phyloP scores from a whole-genome alignment of 2,113 vertebrate species.

The Aspidoscelis tigris region DNA sequence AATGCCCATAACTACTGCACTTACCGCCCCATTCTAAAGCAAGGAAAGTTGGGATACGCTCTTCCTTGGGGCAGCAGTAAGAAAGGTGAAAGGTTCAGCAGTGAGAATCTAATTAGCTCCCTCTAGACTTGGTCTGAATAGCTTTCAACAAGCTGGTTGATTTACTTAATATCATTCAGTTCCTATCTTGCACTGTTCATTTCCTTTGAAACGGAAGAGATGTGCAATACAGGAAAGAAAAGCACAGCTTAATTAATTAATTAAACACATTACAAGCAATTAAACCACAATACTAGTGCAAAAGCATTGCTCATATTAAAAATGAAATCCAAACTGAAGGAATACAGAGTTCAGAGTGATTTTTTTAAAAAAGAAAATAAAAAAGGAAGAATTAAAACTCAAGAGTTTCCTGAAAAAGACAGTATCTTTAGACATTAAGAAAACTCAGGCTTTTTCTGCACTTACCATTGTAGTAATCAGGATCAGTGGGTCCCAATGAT shows the following conservation, averaged over 20 bases:
- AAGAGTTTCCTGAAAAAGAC: too few relatives aligned
- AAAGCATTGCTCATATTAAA: too few relatives aligned
- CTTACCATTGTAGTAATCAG: too few relatives aligned
- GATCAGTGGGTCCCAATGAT: too few relatives aligned
- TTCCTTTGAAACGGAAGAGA: neutral
- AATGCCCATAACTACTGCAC: neutral
- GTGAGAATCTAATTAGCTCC: neutral
- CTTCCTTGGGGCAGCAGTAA: neutral
- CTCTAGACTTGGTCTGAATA: neutral
- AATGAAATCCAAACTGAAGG: too few relatives aligned
- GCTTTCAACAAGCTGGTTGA: neutral
- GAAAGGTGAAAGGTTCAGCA: neutral
- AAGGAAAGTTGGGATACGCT: neutral
- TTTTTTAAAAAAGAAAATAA: too few relatives aligned
- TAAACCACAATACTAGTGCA: neutral
- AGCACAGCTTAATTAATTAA: neutral
- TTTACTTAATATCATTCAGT: neutral
- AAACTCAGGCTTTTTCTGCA: too few relatives aligned
- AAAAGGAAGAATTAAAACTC: too few relatives aligned
- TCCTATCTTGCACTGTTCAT: neutral
- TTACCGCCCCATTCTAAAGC: neutral
- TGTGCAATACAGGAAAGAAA: constrained; percentile 11
- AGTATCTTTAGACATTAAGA: too few relatives aligned
- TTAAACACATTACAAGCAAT: neutral
- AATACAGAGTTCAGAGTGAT: too few relatives aligned